phyloP scores from a whole-genome alignment of 2,888 invertebrate genomes.

The Ectemnius cavifrons region DNA sequence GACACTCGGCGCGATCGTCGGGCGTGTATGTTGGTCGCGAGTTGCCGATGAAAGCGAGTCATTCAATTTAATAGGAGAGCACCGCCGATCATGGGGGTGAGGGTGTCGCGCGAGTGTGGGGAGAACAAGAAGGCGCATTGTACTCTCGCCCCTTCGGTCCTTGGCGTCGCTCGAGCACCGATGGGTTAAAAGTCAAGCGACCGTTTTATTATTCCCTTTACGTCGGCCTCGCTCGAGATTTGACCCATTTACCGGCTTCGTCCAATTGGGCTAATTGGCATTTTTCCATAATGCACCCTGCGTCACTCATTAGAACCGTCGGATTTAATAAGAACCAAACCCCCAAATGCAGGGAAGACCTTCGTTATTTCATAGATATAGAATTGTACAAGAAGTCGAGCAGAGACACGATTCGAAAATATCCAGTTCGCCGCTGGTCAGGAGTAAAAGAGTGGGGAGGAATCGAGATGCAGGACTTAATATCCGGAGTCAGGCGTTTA shows the following conservation, averaged over 20 bases:
- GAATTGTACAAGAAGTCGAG: neutral
- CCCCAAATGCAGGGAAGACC: too few relatives aligned
- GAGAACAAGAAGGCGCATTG: slow-evolving; percentile 47
- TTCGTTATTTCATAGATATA: too few relatives aligned
- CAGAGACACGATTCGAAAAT: slow-evolving; percentile 3
- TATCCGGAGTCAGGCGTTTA: slow-evolving; percentile 33
- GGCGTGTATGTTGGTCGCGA: neutral
- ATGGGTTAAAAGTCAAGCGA: neutral
- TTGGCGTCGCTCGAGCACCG: slow-evolving; percentile 4
- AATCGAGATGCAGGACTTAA: slow-evolving; percentile 29
- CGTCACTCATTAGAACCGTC: too few relatives aligned
- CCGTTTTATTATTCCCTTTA: slow-evolving; percentile 7
- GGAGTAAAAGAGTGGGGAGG: slow-evolving; percentile 15
- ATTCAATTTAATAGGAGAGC: slow-evolving; percentile 55
- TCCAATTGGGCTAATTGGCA: neutral
- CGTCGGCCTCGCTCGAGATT: slow-evolving; percentile 18
- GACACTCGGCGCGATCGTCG: slow-evolving; percentile 15
- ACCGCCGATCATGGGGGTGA: slow-evolving; percentile 13
- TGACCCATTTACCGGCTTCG: neutral
- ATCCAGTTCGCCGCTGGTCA: slow-evolving; percentile 27
- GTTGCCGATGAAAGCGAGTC: slow-evolving; percentile 53
- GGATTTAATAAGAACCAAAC: too few relatives aligned
- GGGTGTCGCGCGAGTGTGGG: slow-evolving; percentile 1
- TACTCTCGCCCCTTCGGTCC: slow-evolving; percentile 27
- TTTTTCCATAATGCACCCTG: neutral